Percentiles rank a stretch among this genome's conserved stretches.
Conservation (phyloP, 2,888 invertebrate genomes). For the Lordiphosa andalusiaca region DNA sequence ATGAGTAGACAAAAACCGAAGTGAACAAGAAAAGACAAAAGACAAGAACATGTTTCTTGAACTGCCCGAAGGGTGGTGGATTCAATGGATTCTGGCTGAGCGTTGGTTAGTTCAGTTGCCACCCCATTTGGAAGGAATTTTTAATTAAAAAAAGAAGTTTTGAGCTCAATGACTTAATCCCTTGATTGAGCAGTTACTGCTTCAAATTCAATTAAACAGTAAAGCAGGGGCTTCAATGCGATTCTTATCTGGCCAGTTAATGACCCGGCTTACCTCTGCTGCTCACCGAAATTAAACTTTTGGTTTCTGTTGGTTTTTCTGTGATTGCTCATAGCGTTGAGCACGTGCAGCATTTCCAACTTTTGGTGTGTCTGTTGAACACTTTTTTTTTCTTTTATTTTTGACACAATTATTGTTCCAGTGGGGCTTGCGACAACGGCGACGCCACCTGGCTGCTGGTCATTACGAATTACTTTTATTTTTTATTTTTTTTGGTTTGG, state of each 20-base stretch:
- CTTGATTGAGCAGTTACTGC: neutral
- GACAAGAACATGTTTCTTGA: constrained; percentile 12
- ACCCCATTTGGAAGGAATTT: constrained; percentile 6
- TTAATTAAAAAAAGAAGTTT: constrained; percentile 32
- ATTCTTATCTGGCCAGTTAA: constrained; percentile 29
- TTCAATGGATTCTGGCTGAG: constrained; percentile 2
- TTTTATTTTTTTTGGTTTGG: constrained; percentile 9
- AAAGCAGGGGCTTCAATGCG: constrained; percentile 2
- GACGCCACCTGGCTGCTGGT: constrained; percentile 25
- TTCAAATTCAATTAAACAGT: constrained; percentile 17
- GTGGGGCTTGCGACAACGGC: constrained; percentile 11
- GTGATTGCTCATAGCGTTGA: constrained; percentile 24
- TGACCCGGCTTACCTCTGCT: constrained; percentile 25
- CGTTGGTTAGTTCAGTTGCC: no score
- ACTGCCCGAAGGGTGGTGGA: neutral
- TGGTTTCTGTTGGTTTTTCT: constrained; percentile 21
- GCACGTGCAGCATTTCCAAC: constrained; percentile 60
- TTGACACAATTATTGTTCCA: constrained; percentile 58
- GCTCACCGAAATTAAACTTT: neutral
- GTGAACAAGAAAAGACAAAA: constrained; percentile 9
- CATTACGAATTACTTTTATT: constrained; percentile 11
- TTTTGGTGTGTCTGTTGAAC: constrained; percentile 36
- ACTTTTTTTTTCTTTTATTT: constrained; percentile 15
- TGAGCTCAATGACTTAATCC: neutral
- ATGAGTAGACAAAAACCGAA: constrained; percentile 44